Base-by-base conservation (phyloP, 2,113 vertebrate genomes). In the Micromys minutus region DNA sequence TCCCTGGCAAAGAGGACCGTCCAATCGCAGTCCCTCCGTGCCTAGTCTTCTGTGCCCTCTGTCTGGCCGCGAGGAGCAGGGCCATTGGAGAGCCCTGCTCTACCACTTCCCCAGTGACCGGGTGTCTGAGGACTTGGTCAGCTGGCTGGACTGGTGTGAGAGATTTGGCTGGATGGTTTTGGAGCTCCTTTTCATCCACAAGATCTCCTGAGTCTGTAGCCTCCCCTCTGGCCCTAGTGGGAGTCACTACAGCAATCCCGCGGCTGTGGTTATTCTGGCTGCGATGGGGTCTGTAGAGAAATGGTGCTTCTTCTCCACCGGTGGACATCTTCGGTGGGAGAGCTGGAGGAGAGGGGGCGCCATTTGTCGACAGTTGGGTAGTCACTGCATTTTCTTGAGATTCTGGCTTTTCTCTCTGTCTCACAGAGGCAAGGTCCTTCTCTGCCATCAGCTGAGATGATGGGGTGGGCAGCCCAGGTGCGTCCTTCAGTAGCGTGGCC, bases 21-120 rank as follows among this genome's bases (percentile, higher is more conserved):
- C 95, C 95, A 57, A 72, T n/a, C 17, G 69, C 77, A 1, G 63
- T 0, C 15, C 88, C 93, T 5, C 95, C 93, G 1, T 94, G 39
- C 10, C 97, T 67, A 87, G 97, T 98, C 12, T 99, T 98, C 96
- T 99, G 99, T 0, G 99, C 99, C 9, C 99, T 98, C 97, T 99
- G 98, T 95, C 99, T 99, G 81, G 99, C 99, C 0, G 99, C 99
- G 95, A 98, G 98, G 42, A 99, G 98, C 90, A 99, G 99, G 7
- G 99, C 99, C 97, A 99, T 98, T 0, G 99, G 99, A 29, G 99
- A 99, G 0, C 98, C 98, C 4, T 21, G 85, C 63, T 98, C 98
- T 93, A 98, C 98, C 5, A 96, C 97, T 93, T 98, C 99, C 77
- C 97, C 97, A 0, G 97, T 98, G 93, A 98, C 98, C 0, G 97